Conservation (phyloP, 1,140 invertebrate species). For the Tetramorium parvispinum region DNA sequence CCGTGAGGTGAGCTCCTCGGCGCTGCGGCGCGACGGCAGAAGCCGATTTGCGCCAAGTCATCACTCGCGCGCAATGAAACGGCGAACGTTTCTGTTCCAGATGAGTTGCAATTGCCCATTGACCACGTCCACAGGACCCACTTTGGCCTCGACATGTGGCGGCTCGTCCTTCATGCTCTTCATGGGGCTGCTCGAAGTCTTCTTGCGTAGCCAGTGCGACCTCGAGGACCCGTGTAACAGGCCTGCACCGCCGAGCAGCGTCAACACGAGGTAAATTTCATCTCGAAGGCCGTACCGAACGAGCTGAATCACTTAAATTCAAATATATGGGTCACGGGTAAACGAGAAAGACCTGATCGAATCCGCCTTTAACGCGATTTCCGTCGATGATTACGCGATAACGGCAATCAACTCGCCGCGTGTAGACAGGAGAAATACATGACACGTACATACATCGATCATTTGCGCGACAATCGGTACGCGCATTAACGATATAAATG, state of each 20-base stretch:
- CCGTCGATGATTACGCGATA: background rate
- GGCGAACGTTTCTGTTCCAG: constrained; percentile 64
- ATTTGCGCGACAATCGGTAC: background rate
- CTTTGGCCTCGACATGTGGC: constrained; percentile 92
- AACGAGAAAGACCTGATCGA: background rate
- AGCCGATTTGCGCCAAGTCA: background rate
- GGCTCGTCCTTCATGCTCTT: constrained; percentile 94
- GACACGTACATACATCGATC: background rate
- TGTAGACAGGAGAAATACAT: background rate
- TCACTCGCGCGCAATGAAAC: background rate
- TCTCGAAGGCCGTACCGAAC: background rate
- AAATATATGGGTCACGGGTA: constrained; percentile 25
- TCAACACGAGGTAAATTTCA: constrained; percentile 78
- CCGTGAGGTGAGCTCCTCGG: background rate
- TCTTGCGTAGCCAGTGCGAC: constrained; percentile 93
- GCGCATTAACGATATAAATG: background rate
- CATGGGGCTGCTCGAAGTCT: constrained; percentile 94
- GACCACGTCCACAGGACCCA: constrained; percentile 90
- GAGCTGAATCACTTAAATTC: background rate
- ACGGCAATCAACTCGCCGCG: background rate
- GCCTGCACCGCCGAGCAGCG: constrained; percentile 81
- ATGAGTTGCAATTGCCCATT: constrained; percentile 91
- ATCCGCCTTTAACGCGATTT: background rate
- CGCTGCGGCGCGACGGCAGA: background rate
- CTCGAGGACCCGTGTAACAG: constrained; percentile 93